A percentile compares a stretch with the other conserved stretches of the same genome.
Conservation (phyloP, 2,888 invertebrate genomes). For the Epirrita christyi region DNA sequence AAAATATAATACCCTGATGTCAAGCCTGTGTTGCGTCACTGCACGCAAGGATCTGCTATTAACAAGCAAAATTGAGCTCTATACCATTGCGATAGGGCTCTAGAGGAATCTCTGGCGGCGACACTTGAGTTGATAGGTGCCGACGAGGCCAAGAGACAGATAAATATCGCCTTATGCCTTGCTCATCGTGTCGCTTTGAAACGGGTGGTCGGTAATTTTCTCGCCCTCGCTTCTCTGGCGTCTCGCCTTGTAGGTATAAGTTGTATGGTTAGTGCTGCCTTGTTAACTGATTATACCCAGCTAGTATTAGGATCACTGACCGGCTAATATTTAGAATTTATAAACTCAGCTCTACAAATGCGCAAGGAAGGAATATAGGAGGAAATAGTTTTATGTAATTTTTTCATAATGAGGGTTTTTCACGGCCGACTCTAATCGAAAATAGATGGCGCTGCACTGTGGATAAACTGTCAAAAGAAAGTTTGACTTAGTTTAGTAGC, state of each 20-base stretch:
- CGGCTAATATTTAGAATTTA: no score
- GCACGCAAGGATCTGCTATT: constrained; percentile 45
- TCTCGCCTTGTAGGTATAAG: constrained; percentile 10
- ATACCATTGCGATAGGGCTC: constrained; percentile 29
- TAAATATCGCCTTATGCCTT: constrained; percentile 63
- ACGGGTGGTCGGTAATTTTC: constrained; percentile 62
- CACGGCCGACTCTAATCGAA: no score
- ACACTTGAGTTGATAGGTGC: constrained; percentile 59
- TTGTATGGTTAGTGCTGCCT: constrained; percentile 6
- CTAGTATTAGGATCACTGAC: background rate
- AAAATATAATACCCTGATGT: constrained; percentile 40
- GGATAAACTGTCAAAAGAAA: no score
- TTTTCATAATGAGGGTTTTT: no score
- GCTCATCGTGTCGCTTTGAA: constrained; percentile 66
- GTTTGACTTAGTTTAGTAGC: no score
- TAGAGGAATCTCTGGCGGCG: constrained; percentile 32
- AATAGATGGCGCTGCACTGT: no score
- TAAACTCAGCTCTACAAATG: no score
- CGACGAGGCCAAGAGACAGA: constrained; percentile 64
- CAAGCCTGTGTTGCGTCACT: constrained; percentile 62
- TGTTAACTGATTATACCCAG: no score
- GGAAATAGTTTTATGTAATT: no score
- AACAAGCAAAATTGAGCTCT: constrained; percentile 41
- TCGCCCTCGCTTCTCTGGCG: constrained; percentile 43
- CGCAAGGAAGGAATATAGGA: no score